phyloP scores from a whole-genome alignment of 2,113 vertebrate species.

The Brienomyrus brachyistius region DNA sequence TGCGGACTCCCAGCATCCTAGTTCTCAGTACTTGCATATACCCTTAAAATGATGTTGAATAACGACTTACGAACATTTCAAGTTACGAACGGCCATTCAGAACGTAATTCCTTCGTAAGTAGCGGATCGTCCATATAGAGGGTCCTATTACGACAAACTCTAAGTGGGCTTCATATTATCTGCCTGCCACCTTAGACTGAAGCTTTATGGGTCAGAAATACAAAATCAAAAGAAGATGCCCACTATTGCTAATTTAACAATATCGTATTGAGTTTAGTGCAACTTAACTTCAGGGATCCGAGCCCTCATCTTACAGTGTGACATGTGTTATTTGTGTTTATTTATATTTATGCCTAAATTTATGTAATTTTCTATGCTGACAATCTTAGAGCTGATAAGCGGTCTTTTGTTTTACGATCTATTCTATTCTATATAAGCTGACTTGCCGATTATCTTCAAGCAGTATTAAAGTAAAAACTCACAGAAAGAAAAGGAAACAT shows the following conservation, averaged over 20 bases:
- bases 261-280: not conserved
- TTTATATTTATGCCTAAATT: no score
- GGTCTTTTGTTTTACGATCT: no score
- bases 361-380: no score
- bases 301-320: not conserved
- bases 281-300: not conserved
- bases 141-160: not conserved
- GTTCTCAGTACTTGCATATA: no score
- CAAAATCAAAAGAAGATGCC: not conserved
- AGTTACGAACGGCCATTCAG: no score
- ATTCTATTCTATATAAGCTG: not conserved
- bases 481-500: not conserved
- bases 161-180: not conserved
- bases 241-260: not conserved
- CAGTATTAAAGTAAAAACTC: not conserved
- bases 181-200: not conserved
- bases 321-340: not conserved
- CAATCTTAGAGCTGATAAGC: no score
- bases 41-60: no score
- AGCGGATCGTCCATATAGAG: not conserved
- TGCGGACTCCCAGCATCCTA: no score
- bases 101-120: no score
- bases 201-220: not conserved
- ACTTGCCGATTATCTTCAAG: not conserved
- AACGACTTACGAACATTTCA: no score